phyloP scores from a whole-genome alignment of 1,140 invertebrate species.

The Elysia chlorotica region DNA sequence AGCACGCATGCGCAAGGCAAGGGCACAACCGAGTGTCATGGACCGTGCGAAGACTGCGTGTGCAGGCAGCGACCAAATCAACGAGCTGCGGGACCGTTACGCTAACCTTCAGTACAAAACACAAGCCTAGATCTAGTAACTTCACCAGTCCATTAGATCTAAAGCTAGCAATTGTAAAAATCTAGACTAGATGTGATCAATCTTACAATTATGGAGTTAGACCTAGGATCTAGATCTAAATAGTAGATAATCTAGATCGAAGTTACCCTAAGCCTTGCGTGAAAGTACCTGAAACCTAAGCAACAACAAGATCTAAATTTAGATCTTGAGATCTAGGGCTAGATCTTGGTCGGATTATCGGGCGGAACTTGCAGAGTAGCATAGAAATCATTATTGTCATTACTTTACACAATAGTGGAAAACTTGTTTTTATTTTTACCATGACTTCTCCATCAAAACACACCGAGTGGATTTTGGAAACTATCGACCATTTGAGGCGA shows the following conservation, averaged over 20 bases:
- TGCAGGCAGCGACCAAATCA: constrained; percentile 1
- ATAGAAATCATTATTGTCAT: not conserved
- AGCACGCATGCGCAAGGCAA: constrained; percentile 35
- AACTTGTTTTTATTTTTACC: not conserved
- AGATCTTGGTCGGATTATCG: too few relatives aligned
- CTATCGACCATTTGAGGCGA: constrained; percentile 80
- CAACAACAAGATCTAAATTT: too few relatives aligned
- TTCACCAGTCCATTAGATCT: not conserved
- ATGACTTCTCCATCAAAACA: constrained; percentile 56
- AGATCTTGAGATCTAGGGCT: too few relatives aligned
- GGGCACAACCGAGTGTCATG: not conserved
- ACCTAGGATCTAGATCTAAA: too few relatives aligned
- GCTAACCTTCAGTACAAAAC: too few relatives aligned
- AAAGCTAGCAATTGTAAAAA: not conserved
- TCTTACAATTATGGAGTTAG: too few relatives aligned
- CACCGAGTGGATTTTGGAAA: constrained; percentile 78
- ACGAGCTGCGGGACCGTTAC: not conserved
- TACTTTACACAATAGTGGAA: not conserved
- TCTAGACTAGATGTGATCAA: too few relatives aligned
- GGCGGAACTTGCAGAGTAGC: not conserved
- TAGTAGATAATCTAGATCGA: too few relatives aligned
- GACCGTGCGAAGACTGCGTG: not conserved
- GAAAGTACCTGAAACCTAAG: too few relatives aligned
- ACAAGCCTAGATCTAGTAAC: not conserved
- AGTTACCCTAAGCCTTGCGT: too few relatives aligned